These are phyloP conservation scores for Cladorhizidae sp. DNA, from an alignment of 37 sponge, comb jelly and placozoan species.

Conservation along the genomic window DNA sequence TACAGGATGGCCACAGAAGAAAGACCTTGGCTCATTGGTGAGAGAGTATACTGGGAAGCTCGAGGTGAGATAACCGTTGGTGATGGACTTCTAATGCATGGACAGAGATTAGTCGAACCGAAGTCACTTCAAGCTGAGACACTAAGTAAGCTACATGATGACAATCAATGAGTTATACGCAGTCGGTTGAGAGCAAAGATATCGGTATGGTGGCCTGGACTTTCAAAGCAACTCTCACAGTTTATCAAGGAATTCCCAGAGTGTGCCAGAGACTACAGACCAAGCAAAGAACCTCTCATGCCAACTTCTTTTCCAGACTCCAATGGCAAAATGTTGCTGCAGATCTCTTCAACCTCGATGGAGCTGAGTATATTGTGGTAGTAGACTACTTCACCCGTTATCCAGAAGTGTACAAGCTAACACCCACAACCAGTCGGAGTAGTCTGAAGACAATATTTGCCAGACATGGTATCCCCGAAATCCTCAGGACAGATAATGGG, in stretches of 20 bases:
- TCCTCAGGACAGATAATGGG: slow-evolving; percentile 12
- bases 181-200: slow-evolving; percentile 28
- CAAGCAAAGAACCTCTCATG: slow-evolving; percentile 34
- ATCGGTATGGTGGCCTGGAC: too few relatives aligned
- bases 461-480: slow-evolving; percentile 21
- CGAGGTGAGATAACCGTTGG: not conserved
- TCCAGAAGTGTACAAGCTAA: slow-evolving; percentile 33
- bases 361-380: slow-evolving; percentile 18
- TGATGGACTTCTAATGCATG: slow-evolving; percentile 13
- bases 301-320: slow-evolving; percentile 18
- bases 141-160: slow-evolving; percentile 40
- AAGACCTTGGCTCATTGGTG: slow-evolving; percentile 3
- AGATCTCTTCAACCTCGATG: slow-evolving; percentile 49
- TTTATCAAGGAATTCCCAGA: not conserved
- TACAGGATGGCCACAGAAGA: too few relatives aligned
- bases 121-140: slow-evolving; percentile 12
- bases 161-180: slow-evolving; percentile 20
- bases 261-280: not conserved
- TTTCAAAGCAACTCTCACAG: too few relatives aligned
- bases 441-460: slow-evolving; percentile 35
- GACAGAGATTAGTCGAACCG: slow-evolving; percentile 29
- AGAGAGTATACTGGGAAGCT: slow-evolving; percentile 18
- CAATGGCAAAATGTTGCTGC: slow-evolving; percentile 61
- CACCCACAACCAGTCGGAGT: slow-evolving; percentile 22
- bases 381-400: slow-evolving; percentile 4